Base-by-base conservation (phyloP, 2,113 vertebrate genomes). In the Capreolus pygargus region DNA sequence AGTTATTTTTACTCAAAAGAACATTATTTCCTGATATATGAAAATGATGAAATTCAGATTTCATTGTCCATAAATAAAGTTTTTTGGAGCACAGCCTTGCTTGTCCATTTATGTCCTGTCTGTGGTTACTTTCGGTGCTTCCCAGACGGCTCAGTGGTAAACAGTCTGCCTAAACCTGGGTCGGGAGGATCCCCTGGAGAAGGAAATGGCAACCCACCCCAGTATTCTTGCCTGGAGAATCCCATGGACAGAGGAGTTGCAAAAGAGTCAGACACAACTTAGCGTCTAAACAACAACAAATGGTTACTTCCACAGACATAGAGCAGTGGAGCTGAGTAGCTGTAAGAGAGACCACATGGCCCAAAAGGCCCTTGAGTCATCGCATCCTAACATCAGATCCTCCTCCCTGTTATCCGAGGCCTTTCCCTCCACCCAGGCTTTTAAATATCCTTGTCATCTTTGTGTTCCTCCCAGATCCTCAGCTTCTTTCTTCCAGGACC, bases 1-100 rank as follows among this genome's bases (percentile, higher is more conserved):
- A 70, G 52, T 76, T 14, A 23, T 67, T 61, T 89, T 84, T 95
- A 90, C 60, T 64, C 12, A 64, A 79, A 91, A 60, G 19, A 89
- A 82, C 6, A 84, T 6, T 81, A 52, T 67, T 82, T 95, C 58
- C 30, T 89, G 33, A 89, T 50, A 43, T 8, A 74, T 45, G 13
- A 89, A 95, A 86, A 89, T 92, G n/a, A 58, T 45, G 33, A 95
- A 96, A 87, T 47, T 96, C 79, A 89, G 5, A 74, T 89, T 45
- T 83, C 25, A 83, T 19, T 87, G 70, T 92, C 60, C 36, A 45
- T 90, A 57, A 81, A 57, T 78, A 78, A 28, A 84, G 8, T 76
- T 45, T 43, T 43, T 64, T 89, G 85, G 47, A 67, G 78, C 67
- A 78, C 36, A 57, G 70, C n/a, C 43, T 82, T 54, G 12, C 33